A percentile compares a stretch with the other conserved stretches of the same genome.
Conservation (phyloP, 2,888 invertebrate species). For the Orthonevra nobilis region DNA sequence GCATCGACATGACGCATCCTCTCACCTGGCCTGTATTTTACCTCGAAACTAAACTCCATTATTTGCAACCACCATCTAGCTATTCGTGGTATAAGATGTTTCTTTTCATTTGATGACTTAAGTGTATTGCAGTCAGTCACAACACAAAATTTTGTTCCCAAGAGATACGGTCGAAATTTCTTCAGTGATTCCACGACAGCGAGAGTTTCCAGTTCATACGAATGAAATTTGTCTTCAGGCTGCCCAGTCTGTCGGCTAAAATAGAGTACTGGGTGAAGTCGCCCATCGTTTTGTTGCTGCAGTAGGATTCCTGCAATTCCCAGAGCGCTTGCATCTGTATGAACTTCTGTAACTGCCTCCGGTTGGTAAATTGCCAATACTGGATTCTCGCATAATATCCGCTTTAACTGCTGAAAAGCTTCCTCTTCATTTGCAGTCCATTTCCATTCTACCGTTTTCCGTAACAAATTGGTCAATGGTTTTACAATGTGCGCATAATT, state of each 20-base stretch:
- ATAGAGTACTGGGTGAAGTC: constrained; percentile 71
- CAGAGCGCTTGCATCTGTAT: constrained; percentile 71
- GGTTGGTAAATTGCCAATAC: constrained; percentile 64
- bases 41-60: constrained; percentile 73
- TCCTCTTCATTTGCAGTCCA: not conserved
- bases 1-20: constrained; percentile 74
- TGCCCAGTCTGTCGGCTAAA: constrained; percentile 71
- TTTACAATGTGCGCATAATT: not conserved
- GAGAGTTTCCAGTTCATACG: constrained; percentile 34
- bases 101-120: constrained; percentile 45
- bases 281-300: constrained; percentile 50
- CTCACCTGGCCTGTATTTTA: constrained; percentile 72
- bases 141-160: constrained; percentile 14
- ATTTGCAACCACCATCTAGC: constrained; percentile 74
- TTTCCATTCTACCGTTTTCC: constrained; percentile 22
- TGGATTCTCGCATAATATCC: constrained; percentile 48
- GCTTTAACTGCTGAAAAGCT: constrained; percentile 1
- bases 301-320: constrained; percentile 71
- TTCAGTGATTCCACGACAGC: constrained; percentile 20
- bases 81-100: constrained; percentile 71
- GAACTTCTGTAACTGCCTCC: constrained; percentile 64
- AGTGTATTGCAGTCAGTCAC: constrained; percentile 73
- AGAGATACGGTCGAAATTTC: constrained; percentile 25
- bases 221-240: constrained; percentile 73
- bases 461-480: constrained; percentile 52